phyloP scores from a whole-genome alignment of 2,113 vertebrate species.

The Odontophorus gujanensis region DNA sequence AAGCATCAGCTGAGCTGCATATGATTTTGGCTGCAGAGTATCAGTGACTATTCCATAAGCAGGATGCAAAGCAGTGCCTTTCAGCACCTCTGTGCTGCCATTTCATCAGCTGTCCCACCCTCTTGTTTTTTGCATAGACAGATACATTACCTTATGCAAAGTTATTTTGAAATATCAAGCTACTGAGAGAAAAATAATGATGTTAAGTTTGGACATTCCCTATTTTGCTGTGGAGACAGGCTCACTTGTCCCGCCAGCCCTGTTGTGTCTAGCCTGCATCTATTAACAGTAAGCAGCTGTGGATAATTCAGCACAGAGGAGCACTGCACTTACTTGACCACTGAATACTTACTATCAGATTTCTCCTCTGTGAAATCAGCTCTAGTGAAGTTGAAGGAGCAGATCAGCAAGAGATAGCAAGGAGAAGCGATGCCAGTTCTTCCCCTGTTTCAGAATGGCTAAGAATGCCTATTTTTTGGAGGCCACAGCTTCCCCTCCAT shows the following conservation, averaged over 20 bases:
- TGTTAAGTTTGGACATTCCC: background rate
- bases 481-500: background rate
- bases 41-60: background rate
- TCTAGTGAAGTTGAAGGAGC: background rate
- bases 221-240: background rate
- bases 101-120: background rate
- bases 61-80: background rate
- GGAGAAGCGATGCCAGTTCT: background rate
- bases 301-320: constrained; percentile 33
- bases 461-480: accelerated
- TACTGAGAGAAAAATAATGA: background rate
- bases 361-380: constrained; percentile 41
- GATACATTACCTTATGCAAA: background rate
- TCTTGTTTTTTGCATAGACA: background rate
- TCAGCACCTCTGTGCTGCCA: background rate
- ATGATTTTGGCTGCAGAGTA: background rate
- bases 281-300: constrained; percentile 40
- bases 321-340: background rate
- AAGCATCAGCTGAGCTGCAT: background rate
- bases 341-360: constrained; percentile 43
- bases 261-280: background rate
- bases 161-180: background rate
- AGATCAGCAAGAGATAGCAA: constrained; percentile 9
- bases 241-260: background rate
- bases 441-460: background rate